Evolutionary conservation across 2,888 invertebrate genomes (phyloP).

Genomic region (Hetaerina titia): DNA sequence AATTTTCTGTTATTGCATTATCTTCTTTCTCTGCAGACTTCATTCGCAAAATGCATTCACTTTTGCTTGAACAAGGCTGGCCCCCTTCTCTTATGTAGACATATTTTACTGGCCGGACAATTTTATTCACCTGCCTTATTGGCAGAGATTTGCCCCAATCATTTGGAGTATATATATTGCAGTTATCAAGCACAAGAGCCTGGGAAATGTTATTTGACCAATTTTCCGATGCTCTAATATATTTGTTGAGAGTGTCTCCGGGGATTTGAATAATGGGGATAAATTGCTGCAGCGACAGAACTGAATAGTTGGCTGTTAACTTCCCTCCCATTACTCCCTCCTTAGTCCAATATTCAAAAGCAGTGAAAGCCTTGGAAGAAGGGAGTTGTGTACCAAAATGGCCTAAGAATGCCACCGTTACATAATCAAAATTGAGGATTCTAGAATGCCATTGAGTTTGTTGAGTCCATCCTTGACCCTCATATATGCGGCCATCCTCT

Average conservation of each 20-base stretch:
- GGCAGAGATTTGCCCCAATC: neutral
- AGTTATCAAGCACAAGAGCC: neutral
- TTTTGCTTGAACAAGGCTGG: neutral
- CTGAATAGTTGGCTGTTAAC: neutral
- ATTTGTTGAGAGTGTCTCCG: neutral
- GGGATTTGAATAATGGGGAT: neutral
- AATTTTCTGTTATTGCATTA: neutral
- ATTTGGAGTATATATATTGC: neutral
- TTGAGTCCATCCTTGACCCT: neutral
- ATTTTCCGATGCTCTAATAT: neutral
- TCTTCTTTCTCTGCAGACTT: neutral
- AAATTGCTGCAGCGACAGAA: neutral
- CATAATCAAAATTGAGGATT: neutral
- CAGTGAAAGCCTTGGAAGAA: neutral
- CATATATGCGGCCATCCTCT: constrained; percentile 5
- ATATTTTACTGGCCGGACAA: neutral
- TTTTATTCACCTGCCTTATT: neutral
- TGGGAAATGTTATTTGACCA: neutral
- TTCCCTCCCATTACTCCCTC: neutral
- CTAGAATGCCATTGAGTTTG: neutral
- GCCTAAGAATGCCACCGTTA: neutral
- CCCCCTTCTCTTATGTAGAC: neutral
- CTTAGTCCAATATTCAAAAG: neutral
- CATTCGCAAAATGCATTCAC: neutral
- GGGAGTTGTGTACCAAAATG: neutral